These are phyloP conservation scores for Hymenochirus boettgeri DNA, from an alignment of 2,113 vertebrate genomes.

Conservation along the genomic window DNA sequence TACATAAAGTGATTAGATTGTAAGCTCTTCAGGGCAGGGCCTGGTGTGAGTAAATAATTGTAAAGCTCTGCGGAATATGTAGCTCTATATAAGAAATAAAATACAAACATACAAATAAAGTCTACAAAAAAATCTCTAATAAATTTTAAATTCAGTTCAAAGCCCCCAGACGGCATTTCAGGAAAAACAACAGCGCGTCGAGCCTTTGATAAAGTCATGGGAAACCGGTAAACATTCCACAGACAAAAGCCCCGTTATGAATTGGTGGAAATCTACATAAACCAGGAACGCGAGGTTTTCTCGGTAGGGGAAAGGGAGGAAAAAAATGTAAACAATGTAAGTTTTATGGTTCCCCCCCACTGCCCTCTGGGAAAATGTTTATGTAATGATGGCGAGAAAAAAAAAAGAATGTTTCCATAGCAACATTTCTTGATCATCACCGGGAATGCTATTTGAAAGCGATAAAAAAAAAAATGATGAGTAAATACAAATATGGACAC, in stretches of 20 bases:
- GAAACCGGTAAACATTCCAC: slow-evolving; percentile 22
- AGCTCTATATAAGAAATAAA: no score
- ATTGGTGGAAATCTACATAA: slow-evolving; percentile 32
- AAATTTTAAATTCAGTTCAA: slow-evolving; percentile 10
- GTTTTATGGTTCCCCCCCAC: slow-evolving; percentile 4
- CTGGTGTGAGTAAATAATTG: no score
- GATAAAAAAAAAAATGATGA: no score
- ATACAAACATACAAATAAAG: no score
- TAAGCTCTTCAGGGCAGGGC: no score
- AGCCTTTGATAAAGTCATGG: slow-evolving; percentile 16
- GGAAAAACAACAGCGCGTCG: neutral
- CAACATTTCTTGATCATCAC: neutral
- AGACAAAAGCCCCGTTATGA: slow-evolving; percentile 8
- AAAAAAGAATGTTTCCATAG: slow-evolving; percentile 9
- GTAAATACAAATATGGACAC: no score
- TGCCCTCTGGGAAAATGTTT: slow-evolving; percentile 9
- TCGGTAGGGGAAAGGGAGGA: slow-evolving; percentile 8
- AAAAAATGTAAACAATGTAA: slow-evolving; percentile 24
- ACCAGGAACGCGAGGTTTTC: neutral
- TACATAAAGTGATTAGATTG: no score
- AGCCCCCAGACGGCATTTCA: slow-evolving; percentile 1
- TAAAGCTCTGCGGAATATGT: no score
- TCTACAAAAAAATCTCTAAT: no score
- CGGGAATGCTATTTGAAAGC: neutral
- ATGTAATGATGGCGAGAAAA: neutral